Percentiles rank a stretch among this genome's conserved stretches.
These are phyloP conservation scores for Halcyon chelicuti DNA, from an alignment of 2,797 vertebrate genomes.

Conservation along the genomic window DNA sequence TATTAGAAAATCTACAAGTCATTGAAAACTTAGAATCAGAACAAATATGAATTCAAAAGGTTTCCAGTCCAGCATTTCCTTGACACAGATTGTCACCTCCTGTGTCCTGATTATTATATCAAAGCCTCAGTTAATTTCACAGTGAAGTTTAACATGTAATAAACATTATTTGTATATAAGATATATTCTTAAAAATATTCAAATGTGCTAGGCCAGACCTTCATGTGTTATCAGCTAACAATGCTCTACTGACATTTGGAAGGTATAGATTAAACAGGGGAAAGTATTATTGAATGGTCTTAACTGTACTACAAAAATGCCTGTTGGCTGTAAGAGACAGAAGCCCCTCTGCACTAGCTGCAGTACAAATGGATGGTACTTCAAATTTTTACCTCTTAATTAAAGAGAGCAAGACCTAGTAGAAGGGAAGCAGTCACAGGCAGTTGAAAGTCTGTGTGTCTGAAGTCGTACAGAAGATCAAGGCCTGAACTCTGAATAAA, in stretches of 20 bases:
- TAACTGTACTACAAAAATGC: background rate
- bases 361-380: background rate
- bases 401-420: background rate
- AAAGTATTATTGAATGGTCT: background rate
- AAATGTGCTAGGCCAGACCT: background rate
- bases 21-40: background rate
- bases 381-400: background rate
- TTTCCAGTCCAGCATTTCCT: background rate
- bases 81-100: background rate
- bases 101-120: background rate
- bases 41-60: background rate
- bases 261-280: background rate
- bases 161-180: background rate
- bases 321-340: background rate
- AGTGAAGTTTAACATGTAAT: background rate
- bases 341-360: background rate
- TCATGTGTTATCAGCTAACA: background rate
- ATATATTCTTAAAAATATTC: background rate
- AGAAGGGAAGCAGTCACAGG: background rate
- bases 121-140: background rate
- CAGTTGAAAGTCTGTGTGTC: background rate
- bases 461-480: background rate
- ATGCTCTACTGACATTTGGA: background rate
- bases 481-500: background rate
- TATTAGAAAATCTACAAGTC: background rate